A percentile compares a stretch with the other conserved stretches of the same genome.
Evolutionary conservation across 2,797 vertebrate species (phyloP).

Genomic region (Myotis findleyi): DNA sequence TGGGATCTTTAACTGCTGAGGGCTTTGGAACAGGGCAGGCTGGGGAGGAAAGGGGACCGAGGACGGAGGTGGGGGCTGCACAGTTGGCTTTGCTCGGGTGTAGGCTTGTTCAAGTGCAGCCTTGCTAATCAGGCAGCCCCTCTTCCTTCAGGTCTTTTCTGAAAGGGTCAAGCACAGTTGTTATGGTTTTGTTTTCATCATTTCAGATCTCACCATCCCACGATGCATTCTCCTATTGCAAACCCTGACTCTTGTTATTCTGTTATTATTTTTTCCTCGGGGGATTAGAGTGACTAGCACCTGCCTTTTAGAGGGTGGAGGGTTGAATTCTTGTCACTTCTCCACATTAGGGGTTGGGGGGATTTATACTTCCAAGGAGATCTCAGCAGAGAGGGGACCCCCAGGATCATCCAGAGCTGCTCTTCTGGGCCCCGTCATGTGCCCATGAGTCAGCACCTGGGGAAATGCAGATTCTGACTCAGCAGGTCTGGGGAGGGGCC

Average conservation of each 20-base stretch:
- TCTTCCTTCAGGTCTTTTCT: neutral
- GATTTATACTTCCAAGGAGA: neutral
- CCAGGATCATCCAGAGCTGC: neutral
- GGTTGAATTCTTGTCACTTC: neutral
- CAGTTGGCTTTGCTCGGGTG: neutral
- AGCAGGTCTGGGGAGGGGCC: neutral
- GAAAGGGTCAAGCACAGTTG: neutral
- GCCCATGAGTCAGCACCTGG: neutral
- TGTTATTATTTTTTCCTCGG: neutral
- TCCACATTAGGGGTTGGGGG: neutral
- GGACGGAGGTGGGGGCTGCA: neutral
- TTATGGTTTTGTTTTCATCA: neutral
- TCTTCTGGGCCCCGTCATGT: neutral
- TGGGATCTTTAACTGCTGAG: neutral
- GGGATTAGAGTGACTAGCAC: neutral
- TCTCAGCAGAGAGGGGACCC: neutral
- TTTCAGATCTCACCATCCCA: neutral
- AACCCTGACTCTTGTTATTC: neutral
- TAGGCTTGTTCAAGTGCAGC: neutral
- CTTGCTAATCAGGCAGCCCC: fast-evolving
- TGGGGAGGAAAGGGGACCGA: neutral
- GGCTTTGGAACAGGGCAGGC: neutral
- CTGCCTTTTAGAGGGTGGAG: neutral
- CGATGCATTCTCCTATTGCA: neutral
- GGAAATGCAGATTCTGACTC: neutral